Evolutionary conservation across 2,113 vertebrate species (phyloP), one percentile per base, ranked within the genome.

Genomic region (Archocentrus centrarchus): DNA sequence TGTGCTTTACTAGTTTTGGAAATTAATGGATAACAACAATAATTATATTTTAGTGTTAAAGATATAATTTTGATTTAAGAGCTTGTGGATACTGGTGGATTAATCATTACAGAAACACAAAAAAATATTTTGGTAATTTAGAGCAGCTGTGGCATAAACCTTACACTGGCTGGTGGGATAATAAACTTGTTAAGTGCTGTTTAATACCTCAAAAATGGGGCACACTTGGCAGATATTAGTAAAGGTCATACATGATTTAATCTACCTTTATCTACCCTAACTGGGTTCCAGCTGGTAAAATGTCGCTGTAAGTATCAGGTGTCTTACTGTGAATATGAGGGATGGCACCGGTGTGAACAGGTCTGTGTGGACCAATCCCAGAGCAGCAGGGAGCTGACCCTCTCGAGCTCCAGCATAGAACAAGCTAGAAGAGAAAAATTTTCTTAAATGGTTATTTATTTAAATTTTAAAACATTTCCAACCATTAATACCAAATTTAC

Each of bases 271-370:
- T 44, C 39, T 47, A 78, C 59, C 8, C 6, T 53, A 30, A 73
- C 20, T 2, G 4, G 37, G 62, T 35, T 18, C 18, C 60, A 76
- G 4, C 17, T 7, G 14, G 66, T 20, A 53, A 79, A 53, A 53
- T 53, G 35, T 75, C 58, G 62, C 41, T 50, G 10, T 55, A 53
- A 22, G 30, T 30, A 32, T 58, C 32, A 20, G 17, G 27, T 32
- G 27, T 70, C 95, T 95, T 91, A 96, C 95, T 20, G 95, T 95
- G 91, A 95, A 95, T 83, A 96, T 93, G 82, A 96, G 95, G 47
- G 95, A 96, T 0, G 94, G 95, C 47, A 96, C 95, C 1, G 95
- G 95, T 79, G 95, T 96, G 80, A 96, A 95, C 41, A 95, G 84
- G 81, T 95, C 94, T 17, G 94, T 95, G 88, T 96, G 95, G 62